A percentile compares a stretch with the other conserved stretches of the same genome.
phyloP scores from a whole-genome alignment of 1,140 invertebrate species.

The Meloidogyne floridensis region DNA sequence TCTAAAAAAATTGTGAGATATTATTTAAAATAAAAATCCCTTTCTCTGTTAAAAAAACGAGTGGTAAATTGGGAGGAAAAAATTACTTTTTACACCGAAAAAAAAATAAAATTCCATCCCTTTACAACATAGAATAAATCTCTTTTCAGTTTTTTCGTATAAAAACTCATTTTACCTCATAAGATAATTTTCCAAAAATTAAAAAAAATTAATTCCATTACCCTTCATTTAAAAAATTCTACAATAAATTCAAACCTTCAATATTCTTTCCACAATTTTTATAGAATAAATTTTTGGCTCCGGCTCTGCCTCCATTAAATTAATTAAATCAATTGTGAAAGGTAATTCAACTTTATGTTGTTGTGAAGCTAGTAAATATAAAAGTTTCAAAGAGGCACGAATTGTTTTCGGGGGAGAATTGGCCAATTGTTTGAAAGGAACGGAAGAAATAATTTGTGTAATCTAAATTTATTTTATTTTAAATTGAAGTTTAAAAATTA shows the following conservation, averaged over 20 bases:
- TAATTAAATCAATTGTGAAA: slow-evolving; percentile 9
- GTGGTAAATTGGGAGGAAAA: too few species aligned
- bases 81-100: too few species aligned
- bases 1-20: too few species aligned
- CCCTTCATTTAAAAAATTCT: neutral
- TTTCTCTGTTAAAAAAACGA: too few species aligned
- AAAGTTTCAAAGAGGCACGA: slow-evolving; percentile 3
- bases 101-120: too few species aligned
- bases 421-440: neutral
- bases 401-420: neutral
- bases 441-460: neutral
- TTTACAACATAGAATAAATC: too few species aligned
- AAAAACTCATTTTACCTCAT: too few species aligned
- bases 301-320: slow-evolving; percentile 14
- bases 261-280: slow-evolving; percentile 13
- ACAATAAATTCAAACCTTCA: slow-evolving; percentile 13
- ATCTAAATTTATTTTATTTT: slow-evolving; percentile 1
- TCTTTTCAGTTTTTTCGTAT: too few species aligned
- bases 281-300: slow-evolving; percentile 13
- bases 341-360: slow-evolving; percentile 13
- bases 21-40: too few species aligned
- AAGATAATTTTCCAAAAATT: too few species aligned
- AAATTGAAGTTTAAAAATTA: neutral
- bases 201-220: too few species aligned
- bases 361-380: slow-evolving; percentile 4